phyloP scores from a whole-genome alignment of 2,888 invertebrate genomes.

The Athripsodes cinereus region DNA sequence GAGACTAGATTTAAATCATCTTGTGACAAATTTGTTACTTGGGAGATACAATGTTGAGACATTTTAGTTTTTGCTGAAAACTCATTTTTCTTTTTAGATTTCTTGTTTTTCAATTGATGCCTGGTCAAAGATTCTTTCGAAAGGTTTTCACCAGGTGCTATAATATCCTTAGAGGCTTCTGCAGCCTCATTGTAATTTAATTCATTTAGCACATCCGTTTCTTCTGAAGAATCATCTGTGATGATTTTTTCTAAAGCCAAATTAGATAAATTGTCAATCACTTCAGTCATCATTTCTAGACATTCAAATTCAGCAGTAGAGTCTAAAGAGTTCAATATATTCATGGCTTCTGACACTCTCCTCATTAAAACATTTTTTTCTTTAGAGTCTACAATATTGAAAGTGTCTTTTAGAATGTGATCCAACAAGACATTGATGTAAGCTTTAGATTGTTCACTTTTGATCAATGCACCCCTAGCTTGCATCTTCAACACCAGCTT shows the following conservation, averaged over 20 bases:
- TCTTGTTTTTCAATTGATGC: not conserved
- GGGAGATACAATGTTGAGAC: too few relatives aligned
- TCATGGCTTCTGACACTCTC: conserved; percentile 7
- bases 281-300: conserved; percentile 12
- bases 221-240: not conserved
- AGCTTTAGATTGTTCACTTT: not conserved
- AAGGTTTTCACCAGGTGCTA: not conserved
- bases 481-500: not conserved
- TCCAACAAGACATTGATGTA: not conserved
- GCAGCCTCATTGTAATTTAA: not conserved
- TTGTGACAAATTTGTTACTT: not conserved
- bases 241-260: not conserved
- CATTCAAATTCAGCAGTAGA: conserved; percentile 18
- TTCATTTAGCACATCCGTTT: not conserved
- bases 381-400: not conserved
- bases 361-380: not conserved
- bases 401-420: conserved; percentile 5
- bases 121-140: not conserved
- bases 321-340: conserved; percentile 11
- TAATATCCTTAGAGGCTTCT: not conserved
- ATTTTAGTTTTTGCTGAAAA: too few relatives aligned
- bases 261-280: conserved; percentile 13
- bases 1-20: not conserved
- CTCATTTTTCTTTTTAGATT: not conserved
- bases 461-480: not conserved